phyloP scores from a whole-genome alignment of 2,888 invertebrate genomes.

The Aplocera efformata region DNA sequence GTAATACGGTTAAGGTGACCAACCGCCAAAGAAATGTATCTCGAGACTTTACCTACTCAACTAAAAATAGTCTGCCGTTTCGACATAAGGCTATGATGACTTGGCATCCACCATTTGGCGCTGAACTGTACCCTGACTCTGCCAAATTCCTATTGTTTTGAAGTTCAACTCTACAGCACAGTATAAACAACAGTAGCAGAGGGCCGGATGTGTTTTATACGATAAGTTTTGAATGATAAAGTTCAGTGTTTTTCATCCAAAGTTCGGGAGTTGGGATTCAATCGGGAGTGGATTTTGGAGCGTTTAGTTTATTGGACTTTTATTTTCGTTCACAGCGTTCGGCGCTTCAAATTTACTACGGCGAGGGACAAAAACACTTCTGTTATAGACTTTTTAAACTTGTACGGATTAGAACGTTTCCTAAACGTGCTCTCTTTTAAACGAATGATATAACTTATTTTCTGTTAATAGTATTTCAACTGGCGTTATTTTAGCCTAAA shows the following conservation, averaged over 20 bases:
- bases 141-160: constrained; percentile 44
- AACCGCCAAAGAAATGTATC: constrained; percentile 6
- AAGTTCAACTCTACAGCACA: constrained; percentile 21
- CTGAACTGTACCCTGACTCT: constrained; percentile 25
- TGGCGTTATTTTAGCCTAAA: too few relatives aligned
- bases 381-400: too few relatives aligned
- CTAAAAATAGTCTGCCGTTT: constrained; percentile 21
- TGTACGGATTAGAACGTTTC: too few relatives aligned
- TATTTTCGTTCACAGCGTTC: constrained; percentile 9
- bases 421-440: too few relatives aligned
- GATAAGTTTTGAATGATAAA: constrained; percentile 36
- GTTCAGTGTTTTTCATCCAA: constrained; percentile 25
- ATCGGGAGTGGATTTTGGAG: constrained; percentile 11
- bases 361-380: neutral
- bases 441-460: too few relatives aligned
- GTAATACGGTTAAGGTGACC: constrained; percentile 3
- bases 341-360: constrained; percentile 10
- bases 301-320: constrained; percentile 21
- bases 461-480: too few relatives aligned
- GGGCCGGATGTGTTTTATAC: constrained; percentile 40
- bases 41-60: constrained; percentile 9
- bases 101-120: constrained; percentile 41
- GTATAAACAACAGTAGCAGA: constrained; percentile 12
- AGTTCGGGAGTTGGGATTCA: constrained; percentile 5
- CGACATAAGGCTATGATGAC: constrained; percentile 36